Evolutionary conservation across 2,113 vertebrate species (phyloP).

Genomic region (Passer montanus): DNA sequence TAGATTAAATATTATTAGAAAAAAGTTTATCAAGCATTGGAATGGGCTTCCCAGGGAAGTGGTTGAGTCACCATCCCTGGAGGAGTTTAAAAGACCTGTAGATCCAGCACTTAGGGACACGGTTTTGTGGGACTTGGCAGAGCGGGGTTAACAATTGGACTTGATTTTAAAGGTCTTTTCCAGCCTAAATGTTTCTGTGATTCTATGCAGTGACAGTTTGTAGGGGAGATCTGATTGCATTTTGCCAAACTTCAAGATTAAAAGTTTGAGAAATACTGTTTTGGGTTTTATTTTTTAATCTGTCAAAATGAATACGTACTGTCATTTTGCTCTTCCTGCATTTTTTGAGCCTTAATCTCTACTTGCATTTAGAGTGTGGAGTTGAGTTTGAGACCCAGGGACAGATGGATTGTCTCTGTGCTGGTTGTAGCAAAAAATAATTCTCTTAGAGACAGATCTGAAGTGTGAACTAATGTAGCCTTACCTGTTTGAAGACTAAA

Average conservation of each 20-base stretch:
- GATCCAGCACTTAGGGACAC: not conserved
- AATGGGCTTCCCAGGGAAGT: not conserved
- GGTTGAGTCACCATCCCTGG: not conserved
- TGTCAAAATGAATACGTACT: not conserved
- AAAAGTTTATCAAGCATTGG: not conserved
- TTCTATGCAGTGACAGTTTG: not conserved
- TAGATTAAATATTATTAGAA: not conserved
- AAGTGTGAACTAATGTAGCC: not conserved
- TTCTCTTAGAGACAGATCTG: not conserved
- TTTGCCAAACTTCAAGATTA: not conserved
- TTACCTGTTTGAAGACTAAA: not conserved
- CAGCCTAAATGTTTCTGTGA: not conserved
- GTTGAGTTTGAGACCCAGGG: not conserved
- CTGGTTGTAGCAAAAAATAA: not conserved
- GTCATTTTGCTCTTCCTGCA: not conserved
- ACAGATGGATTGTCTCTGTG: not conserved
- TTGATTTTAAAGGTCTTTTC: not conserved
- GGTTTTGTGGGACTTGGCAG: not conserved
- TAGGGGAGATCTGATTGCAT: not conserved
- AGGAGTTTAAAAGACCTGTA: not conserved
- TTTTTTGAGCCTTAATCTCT: not conserved
- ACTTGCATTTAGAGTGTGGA: not conserved
- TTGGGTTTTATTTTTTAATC: not conserved
- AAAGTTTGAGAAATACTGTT: not conserved
- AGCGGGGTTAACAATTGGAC: not conserved